Percentiles rank a stretch among this genome's conserved stretches.
Conservation (phyloP, 1,140 invertebrate species). For the Scaptodrosophila lebanonensis region DNA sequence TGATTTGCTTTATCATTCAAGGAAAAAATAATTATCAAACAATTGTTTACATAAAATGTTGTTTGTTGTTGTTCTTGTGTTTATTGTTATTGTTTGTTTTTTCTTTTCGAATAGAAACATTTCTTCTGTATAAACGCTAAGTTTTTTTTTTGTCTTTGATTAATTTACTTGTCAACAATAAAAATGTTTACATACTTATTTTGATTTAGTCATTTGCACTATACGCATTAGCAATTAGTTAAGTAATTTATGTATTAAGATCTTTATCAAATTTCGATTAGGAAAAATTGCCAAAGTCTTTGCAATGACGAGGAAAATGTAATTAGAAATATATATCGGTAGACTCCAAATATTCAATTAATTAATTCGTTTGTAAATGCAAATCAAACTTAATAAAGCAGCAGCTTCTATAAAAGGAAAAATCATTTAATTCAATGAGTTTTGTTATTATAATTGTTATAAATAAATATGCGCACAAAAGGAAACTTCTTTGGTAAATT, state of each 20-base stretch:
- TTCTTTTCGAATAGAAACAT: slow-evolving; percentile 55
- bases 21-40: slow-evolving; percentile 59
- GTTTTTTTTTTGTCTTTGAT: slow-evolving; percentile 26
- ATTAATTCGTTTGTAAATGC: slow-evolving; percentile 58
- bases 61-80: slow-evolving; percentile 33
- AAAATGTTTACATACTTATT: slow-evolving; percentile 34
- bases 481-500: slow-evolving; percentile 1
- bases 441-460: too few species aligned
- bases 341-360: too few species aligned
- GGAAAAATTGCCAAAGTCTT: slow-evolving; percentile 22
- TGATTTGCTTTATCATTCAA: slow-evolving; percentile 51
- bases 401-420: slow-evolving; percentile 38
- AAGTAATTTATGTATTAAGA: slow-evolving; percentile 59
- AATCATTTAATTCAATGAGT: background rate
- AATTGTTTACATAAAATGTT: slow-evolving; percentile 61
- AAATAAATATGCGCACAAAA: too few species aligned
- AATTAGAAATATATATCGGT: too few species aligned
- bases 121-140: slow-evolving; percentile 58
- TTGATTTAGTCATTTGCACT: slow-evolving; percentile 64
- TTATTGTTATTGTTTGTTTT: slow-evolving; percentile 17
- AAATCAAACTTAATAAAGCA: slow-evolving; percentile 29
- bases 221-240: slow-evolving; percentile 70
- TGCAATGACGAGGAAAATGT: too few species aligned
- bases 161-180: slow-evolving; percentile 57
- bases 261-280: slow-evolving; percentile 47